Conservation (phyloP, 2,113 vertebrate genomes). For the Opisthocomus hoazin region DNA sequence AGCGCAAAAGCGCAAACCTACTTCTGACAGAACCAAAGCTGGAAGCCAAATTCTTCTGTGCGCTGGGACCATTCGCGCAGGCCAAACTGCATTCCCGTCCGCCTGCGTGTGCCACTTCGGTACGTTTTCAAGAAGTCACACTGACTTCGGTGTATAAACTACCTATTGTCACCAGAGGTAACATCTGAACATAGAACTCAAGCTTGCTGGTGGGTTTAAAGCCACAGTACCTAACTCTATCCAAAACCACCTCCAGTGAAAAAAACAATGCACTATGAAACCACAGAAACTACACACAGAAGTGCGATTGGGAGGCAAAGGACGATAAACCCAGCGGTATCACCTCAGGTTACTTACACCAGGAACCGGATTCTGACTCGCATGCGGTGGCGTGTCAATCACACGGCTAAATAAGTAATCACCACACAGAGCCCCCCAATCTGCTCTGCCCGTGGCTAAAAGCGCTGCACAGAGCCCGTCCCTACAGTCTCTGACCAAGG, state of each 20-base stretch:
- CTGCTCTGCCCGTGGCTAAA: not conserved
- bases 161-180: not conserved
- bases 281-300: not conserved
- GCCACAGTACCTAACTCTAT: fast-evolving
- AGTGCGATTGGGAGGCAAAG: not conserved
- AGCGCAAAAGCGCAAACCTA: no score
- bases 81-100: no score
- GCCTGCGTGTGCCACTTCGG: not conserved
- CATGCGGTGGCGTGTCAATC: not conserved
- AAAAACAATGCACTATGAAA: not conserved
- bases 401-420: not conserved
- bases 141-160: not conserved
- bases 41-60: no score
- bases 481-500: not conserved
- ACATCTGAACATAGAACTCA: not conserved
- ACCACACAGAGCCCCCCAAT: not conserved
- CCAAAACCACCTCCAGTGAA: not conserved
- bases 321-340: not conserved
- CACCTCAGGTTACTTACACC: not conserved
- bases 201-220: not conserved
- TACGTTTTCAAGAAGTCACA: not conserved
- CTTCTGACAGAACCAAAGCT: no score
- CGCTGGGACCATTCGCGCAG: no score
- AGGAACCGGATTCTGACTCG: not conserved
- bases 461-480: not conserved